Base-by-base conservation (phyloP, 2,113 vertebrate species). In the Cynopterus brachyotis region DNA sequence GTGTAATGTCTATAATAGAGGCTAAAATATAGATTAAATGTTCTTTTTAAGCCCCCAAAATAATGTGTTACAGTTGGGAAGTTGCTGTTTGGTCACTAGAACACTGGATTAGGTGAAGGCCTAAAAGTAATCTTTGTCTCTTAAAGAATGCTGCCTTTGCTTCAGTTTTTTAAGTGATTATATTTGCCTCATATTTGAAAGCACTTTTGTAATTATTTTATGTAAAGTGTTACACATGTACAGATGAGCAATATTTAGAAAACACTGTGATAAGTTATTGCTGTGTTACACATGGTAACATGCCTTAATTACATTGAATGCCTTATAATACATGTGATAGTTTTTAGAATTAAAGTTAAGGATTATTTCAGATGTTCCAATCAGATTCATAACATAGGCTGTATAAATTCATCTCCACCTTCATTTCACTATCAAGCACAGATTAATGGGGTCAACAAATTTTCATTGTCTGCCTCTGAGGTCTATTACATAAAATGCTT, bases 261-360 rank as follows among this genome's bases (percentile, higher is more conserved):
- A 94, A 40, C 80, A 96, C 95, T 97, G 73, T 96, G 96, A 96
- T 94, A 86, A 92, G 67, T 93, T 75, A 53, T 87, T 96, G 96
- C 89, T 97, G 73, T 93, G 67, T 94, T 96, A 95, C 37, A 35
- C 94, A 90, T 64, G 80, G 82, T 93, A 96, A 96, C 88, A 96
- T 84, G 97, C 97, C 97, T 97, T 97, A 98, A 97, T 86, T 95
- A 95, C 28, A 95, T 91, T 79, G 76, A 93, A 95, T 94, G 96
- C 96, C 97, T 97, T 97, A 94, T 76, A 91, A 66, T 95, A 91
- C 16, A 50, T 47, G 11, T 94, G 79, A 66, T 84, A 64, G 60
- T 79, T 94, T 97, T 91, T 89, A 81, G 67, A 98, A 70, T 90
- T 73, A 73, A 95, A 95, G 66, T 28, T 64, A 93, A 67, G 24